Evolutionary conservation across 2,888 invertebrate genomes (phyloP).

Genomic region (Noctua comes): DNA sequence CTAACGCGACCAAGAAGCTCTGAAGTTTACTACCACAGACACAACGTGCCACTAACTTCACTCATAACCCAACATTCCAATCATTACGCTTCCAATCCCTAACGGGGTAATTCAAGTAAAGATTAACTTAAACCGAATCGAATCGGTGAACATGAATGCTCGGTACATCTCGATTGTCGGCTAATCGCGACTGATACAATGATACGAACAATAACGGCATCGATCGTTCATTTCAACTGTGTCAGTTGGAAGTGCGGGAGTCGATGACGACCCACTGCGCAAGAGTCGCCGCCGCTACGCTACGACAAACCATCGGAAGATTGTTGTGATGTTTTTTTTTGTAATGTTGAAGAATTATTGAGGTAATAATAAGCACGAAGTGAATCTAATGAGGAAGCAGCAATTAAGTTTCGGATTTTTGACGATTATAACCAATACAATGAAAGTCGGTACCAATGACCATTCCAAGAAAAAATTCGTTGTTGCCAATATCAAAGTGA

Average conservation of each 20-base stretch:
- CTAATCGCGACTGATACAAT: constrained; percentile 75
- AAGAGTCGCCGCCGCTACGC: constrained; percentile 33
- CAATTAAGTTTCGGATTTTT: constrained; percentile 19
- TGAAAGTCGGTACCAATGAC: neutral
- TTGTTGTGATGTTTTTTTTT: constrained; percentile 29
- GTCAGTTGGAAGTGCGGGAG: constrained; percentile 66
- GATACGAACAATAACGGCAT: constrained; percentile 82
- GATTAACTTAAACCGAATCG: constrained; percentile 47
- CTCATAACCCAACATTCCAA: neutral
- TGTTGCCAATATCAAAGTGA: too few relatives aligned
- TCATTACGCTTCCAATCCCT: constrained; percentile 16
- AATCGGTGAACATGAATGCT: constrained; percentile 46
- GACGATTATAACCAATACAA: neutral
- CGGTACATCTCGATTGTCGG: constrained; percentile 57
- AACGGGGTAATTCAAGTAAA: constrained; percentile 45
- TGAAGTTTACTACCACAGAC: neutral
- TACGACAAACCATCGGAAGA: constrained; percentile 5
- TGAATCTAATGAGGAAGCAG: constrained; percentile 39
- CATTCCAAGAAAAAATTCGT: neutral
- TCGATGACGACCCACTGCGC: constrained; percentile 54
- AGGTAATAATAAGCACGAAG: constrained; percentile 39
- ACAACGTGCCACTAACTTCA: neutral
- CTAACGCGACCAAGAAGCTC: neutral
- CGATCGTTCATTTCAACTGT: constrained; percentile 79
- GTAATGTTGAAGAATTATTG: constrained; percentile 30